Evolutionary conservation across 1,140 invertebrate genomes (phyloP).

Genomic region (Cepaea nemoralis): DNA sequence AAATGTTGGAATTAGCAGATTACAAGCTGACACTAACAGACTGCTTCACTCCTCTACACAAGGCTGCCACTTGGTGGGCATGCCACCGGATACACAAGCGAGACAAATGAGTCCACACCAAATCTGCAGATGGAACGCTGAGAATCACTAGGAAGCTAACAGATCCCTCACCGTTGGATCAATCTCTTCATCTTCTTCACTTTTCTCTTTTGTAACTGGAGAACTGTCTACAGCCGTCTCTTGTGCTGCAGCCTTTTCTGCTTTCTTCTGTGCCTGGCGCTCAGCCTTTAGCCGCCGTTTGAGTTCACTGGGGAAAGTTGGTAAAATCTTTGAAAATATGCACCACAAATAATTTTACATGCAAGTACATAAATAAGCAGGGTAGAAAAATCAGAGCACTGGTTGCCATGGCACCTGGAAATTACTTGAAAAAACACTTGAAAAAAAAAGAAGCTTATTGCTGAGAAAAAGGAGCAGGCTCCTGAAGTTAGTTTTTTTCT

Average conservation of each 20-base stretch:
- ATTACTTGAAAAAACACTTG: not conserved
- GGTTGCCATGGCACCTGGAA: too few species aligned
- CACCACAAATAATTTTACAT: not conserved
- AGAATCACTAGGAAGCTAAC: too few species aligned
- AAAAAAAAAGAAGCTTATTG: not conserved
- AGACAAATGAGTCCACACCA: too few species aligned
- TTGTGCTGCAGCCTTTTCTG: constrained; percentile 80
- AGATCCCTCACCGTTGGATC: constrained; percentile 83
- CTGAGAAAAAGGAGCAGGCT: not conserved
- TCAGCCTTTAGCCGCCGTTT: constrained; percentile 92
- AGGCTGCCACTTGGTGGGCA: too few species aligned
- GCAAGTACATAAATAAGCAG: too few species aligned
- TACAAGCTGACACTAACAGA: too few species aligned
- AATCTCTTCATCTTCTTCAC: constrained; percentile 81
- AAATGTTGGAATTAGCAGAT: too few species aligned
- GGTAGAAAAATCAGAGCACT: too few species aligned
- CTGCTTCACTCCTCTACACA: too few species aligned
- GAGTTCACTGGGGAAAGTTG: constrained; percentile 80
- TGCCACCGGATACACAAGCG: too few species aligned
- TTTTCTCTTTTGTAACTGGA: constrained; percentile 37
- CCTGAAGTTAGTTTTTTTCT: too few species aligned
- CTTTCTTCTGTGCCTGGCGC: constrained; percentile 92
- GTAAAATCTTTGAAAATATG: not conserved
- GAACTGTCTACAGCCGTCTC: constrained; percentile 60
- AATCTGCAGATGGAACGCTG: too few species aligned